phyloP scores from a whole-genome alignment of 2,797 vertebrate species.

The Semaprochilodus insignis region DNA sequence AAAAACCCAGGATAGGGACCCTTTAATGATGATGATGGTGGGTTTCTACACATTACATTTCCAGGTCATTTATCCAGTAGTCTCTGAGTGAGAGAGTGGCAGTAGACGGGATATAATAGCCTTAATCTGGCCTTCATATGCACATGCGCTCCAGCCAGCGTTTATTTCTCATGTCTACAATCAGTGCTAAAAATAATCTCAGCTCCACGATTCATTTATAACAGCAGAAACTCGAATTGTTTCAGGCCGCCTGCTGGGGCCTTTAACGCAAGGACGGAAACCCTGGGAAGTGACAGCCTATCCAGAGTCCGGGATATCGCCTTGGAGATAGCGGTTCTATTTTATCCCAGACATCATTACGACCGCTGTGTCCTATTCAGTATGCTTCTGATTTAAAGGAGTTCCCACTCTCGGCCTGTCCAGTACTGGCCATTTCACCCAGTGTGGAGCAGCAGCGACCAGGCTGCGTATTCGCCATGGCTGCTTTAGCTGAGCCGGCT shows the following conservation, averaged over 20 bases:
- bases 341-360: neutral
- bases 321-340: neutral
- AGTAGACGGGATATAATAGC: neutral
- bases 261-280: neutral
- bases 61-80: neutral
- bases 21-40: neutral
- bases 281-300: neutral
- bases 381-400: neutral
- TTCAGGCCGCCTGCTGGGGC: neutral
- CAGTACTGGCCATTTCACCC: neutral
- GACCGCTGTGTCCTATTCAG: neutral
- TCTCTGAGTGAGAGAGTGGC: neutral
- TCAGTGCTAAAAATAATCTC: slow-evolving; percentile 9
- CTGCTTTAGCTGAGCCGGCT: slow-evolving; percentile 51
- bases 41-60: neutral
- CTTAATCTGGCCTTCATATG: slow-evolving; percentile 11
- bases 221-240: neutral
- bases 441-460: neutral
- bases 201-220: neutral
- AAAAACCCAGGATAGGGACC: too few relatives aligned
- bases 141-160: neutral
- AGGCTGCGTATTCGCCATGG: neutral
- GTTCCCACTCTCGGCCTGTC: neutral
- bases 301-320: neutral
- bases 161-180: neutral